Base-by-base conservation (phyloP, 2,113 vertebrate genomes). In the Bufo bufo region DNA sequence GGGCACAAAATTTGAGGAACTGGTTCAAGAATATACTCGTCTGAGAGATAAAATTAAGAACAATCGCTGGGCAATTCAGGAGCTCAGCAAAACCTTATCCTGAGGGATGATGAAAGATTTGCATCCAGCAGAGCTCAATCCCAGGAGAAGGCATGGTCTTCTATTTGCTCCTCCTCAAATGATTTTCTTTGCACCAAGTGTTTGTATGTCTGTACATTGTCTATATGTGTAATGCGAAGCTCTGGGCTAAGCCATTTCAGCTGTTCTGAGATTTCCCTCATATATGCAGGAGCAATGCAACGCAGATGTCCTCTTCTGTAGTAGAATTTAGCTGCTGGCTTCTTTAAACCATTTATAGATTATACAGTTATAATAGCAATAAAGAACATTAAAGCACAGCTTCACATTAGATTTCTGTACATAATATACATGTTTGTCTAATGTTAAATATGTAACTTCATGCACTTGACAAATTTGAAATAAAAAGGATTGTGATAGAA, bases 1-100 rank as follows among this genome's bases (percentile, higher is more conserved):
- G 0, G 94, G 93, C 20, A 90, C 93, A 2, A 91, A 93, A 14
- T 95, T 95, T 86, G 93, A 93, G 79, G 89, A 59, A 17, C 89
- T 94, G 83, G 94, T 94, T 4, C 90, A 91, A 59, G 93, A 94
- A 77, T 94, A 95, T 59, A 90, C 91, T 3, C 88, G 79, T 2
- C 91, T 95, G 45, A 91, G 89, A 80, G 91, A 91, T 87, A 85
- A 89, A 3, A 49, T 87, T 14, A 86, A 87, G 45, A 91, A 94
- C 84, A 91, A 90, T 50, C 91, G 87, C 11, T 94, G 93, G 94
- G 91, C 90, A 13, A 91, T 95, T 58, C 91, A 86, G 45, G 93
- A 94, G 77, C 90, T 94, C 50, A 91, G 19, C 89, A 93, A 92
- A 82, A 85, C 90, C 12, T 85, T 6, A 66, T 58, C 6, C 58